Base-by-base conservation (phyloP, 2,797 vertebrate species). In the Ctenosaura bakeri region DNA sequence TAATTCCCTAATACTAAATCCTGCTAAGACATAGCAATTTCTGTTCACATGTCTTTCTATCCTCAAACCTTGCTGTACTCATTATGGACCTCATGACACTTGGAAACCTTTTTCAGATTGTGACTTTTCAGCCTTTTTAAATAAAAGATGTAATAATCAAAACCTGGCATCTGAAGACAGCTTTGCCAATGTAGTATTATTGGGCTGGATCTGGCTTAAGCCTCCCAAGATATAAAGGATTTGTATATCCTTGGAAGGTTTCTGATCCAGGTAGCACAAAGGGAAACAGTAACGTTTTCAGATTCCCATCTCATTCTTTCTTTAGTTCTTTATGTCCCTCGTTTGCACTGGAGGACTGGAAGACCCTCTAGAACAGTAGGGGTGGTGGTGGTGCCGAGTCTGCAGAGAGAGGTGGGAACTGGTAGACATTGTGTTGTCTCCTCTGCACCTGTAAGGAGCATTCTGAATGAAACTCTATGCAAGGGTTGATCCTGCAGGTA, bases 91-190 rank as follows among this genome's bases (percentile, higher is more conserved):
- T 88, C 35, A 54, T 56, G 13, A 46, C 38, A 42, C 22, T 14
- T 22, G 13, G 77, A 56, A 16, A n/a, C 22, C 26, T 46, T 83
- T 74, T 71, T 71, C 56, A 69, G 52, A 46, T 35, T 50, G 52
- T 77, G 24, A 32, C 50, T 71, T 22, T 83, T 78, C 38, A n/a
- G 56, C 59, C 84, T 69, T 84, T n/a, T 86, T 13, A 62, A 74
- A 80, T 85, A 62, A 74, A 85, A 88, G 20, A 64, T 26, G 59
- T 54, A 78, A 90, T 54, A n/a, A 77, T 42, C 20, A 10, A 64
- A 83, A 50, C 10, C 18, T 71, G 5, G 46, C 64, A 22, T 10
- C 35, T 74, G 76, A 89, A 86, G 62, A n/a, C 7, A 86, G 6
- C 13, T 59, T 71, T 59, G 35, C 7, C 26, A 56, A 14, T 6